Conservation (phyloP, 2,888 invertebrate species). For the Erebia aethiops region DNA sequence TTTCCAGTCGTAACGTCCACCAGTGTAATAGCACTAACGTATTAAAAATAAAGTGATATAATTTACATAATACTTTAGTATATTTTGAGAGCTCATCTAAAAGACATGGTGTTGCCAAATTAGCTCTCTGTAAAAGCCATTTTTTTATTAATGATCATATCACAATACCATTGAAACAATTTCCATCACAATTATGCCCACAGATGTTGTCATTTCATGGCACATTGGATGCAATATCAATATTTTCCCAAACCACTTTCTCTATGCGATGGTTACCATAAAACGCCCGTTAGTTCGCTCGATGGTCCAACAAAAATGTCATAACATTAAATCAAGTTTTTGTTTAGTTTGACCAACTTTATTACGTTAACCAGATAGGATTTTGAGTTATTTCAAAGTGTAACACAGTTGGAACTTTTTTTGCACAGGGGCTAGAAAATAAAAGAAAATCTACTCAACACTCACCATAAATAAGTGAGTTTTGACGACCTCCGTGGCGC, state of each 20-base stretch:
- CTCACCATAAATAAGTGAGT: too few species aligned
- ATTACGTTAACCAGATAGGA: constrained; percentile 10
- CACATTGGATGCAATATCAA: constrained; percentile 54
- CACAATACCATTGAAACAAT: constrained; percentile 11
- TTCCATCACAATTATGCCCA: constrained; percentile 19
- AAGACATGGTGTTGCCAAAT: background rate
- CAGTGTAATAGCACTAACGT: too few species aligned
- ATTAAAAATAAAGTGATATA: too few species aligned
- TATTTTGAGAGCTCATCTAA: background rate
- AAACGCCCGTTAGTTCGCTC: constrained; percentile 49
- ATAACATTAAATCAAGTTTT: constrained; percentile 32
- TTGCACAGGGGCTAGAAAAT: background rate
- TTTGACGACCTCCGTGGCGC: too few species aligned
- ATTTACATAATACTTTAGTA: too few species aligned
- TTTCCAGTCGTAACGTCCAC: too few species aligned
- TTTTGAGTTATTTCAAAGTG: constrained; percentile 15
- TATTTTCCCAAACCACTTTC: constrained; percentile 45
- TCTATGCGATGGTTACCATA: constrained; percentile 48
- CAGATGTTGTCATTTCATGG: constrained; percentile 26
- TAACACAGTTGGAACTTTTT: background rate
- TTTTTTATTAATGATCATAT: background rate
- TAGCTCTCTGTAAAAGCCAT: constrained; percentile 8
- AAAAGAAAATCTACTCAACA: too few species aligned
- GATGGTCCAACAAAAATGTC: constrained; percentile 47
- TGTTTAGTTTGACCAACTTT: constrained; percentile 33